Evolutionary conservation across 2,797 vertebrate species (phyloP).

Genomic region (Hemibagrus guttatus): DNA sequence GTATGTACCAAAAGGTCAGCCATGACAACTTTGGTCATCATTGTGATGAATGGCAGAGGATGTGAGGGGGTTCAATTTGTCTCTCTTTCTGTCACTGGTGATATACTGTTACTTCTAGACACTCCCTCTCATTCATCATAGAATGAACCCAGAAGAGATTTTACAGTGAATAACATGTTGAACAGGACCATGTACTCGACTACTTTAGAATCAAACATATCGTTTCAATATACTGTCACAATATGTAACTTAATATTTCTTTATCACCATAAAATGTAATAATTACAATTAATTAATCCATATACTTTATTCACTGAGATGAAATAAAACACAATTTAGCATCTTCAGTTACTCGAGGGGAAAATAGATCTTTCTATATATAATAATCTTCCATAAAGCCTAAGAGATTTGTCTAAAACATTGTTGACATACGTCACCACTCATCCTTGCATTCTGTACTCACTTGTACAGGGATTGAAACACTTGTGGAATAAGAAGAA

Average conservation of each 20-base stretch:
- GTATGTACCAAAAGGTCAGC: neutral
- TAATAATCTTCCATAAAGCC: conserved; percentile 6
- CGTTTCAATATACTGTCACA: neutral
- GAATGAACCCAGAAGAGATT: neutral
- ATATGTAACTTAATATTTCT: neutral
- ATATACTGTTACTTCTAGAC: neutral
- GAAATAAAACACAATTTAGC: neutral
- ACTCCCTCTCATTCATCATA: neutral
- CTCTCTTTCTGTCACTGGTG: neutral
- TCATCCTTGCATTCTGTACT: conserved; percentile 26
- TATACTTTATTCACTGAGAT: conserved; percentile 19
- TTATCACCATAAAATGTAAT: conserved; percentile 52
- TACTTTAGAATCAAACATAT: neutral
- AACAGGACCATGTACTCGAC: neutral
- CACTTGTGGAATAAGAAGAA: conserved; percentile 38
- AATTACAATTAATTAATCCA: conserved; percentile 5
- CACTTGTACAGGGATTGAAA: conserved; percentile 41
- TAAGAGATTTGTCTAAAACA: neutral
- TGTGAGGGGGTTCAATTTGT: neutral
- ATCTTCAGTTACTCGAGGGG: neutral
- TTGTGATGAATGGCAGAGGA: neutral
- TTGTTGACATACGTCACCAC: neutral
- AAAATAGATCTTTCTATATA: conserved; percentile 12
- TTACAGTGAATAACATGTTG: neutral
- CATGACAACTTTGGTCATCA: neutral